Conservation (phyloP, 2,888 invertebrate genomes). For the Lypha dubia region DNA sequence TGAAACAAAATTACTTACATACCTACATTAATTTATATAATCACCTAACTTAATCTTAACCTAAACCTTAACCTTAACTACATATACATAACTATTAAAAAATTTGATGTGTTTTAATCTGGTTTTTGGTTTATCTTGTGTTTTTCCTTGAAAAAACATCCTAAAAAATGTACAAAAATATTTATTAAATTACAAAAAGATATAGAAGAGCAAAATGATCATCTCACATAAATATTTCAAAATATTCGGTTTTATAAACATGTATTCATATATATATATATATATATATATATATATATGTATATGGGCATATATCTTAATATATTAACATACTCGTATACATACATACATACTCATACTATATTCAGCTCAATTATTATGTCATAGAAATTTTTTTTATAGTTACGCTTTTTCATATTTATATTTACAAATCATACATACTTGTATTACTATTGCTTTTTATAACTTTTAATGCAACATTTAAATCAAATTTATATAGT, state of each 20-base stretch:
- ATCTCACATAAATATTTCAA: conserved; percentile 28
- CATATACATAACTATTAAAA: conserved; percentile 13
- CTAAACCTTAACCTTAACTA: conserved; percentile 26
- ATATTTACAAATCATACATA: conserved; percentile 27
- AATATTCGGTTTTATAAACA: conserved; percentile 15
- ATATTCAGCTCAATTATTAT: conserved; percentile 10
- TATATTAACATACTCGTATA: conserved; percentile 29
- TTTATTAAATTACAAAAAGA: conserved; percentile 18
- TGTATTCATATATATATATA: conserved; percentile 24
- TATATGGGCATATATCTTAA: conserved; percentile 30
- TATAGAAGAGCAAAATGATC: conserved; percentile 32
- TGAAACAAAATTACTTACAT: conserved; percentile 8
- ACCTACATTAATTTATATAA: conserved; percentile 29
- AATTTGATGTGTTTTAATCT: conserved; percentile 57
- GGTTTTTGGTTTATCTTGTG: conserved; percentile 49
- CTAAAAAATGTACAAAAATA: conserved; percentile 10
- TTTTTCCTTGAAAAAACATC: conserved; percentile 24
- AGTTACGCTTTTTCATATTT: conserved; percentile 42
- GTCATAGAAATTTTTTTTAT: conserved; percentile 14
- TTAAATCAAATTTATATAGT: neutral
- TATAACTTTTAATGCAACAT: neutral
- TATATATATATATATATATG: conserved; percentile 17
- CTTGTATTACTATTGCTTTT: conserved; percentile 4
- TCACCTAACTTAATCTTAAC: conserved; percentile 22
- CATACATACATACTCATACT: conserved; percentile 7